Percentiles rank a stretch among this genome's conserved stretches.
These are phyloP conservation scores for Brachionus rotundiformis DNA, from an alignment of 1,140 invertebrate genomes.

Conservation along the genomic window DNA sequence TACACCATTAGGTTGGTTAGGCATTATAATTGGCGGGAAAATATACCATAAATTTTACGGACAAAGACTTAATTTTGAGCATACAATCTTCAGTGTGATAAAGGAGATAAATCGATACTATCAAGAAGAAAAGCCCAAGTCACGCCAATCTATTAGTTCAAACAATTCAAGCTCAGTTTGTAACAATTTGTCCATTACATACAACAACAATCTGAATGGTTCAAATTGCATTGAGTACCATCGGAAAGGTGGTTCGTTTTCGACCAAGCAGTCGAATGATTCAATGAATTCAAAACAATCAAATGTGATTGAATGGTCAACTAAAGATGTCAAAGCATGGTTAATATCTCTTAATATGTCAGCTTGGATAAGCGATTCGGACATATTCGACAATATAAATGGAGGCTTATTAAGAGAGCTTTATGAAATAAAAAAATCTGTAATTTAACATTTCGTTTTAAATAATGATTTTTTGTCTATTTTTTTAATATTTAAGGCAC, in stretches of 20 bases:
- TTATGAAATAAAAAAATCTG: constrained; percentile 39
- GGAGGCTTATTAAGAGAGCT: background rate
- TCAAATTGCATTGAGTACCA: constrained; percentile 33
- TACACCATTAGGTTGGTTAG: constrained; percentile 59
- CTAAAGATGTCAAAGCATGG: constrained; percentile 32
- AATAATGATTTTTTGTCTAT: background rate
- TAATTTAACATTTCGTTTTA: background rate
- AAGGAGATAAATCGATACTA: constrained; percentile 34
- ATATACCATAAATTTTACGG: constrained; percentile 56
- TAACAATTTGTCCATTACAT: constrained; percentile 16
- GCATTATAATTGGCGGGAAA: constrained; percentile 58
- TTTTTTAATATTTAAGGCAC: constrained; percentile 26
- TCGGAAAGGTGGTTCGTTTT: background rate
- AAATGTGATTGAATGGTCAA: constrained; percentile 30
- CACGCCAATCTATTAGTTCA: background rate
- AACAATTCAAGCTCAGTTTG: constrained; percentile 1
- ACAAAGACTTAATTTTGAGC: constrained; percentile 12
- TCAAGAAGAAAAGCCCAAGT: constrained; percentile 14
- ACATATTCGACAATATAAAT: constrained; percentile 25
- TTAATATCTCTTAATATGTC: background rate
- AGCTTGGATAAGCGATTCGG: constrained; percentile 4
- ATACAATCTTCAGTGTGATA: background rate
- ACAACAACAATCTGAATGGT: constrained; percentile 36
- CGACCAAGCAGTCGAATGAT: background rate
- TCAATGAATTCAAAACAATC: background rate